Conservation (phyloP, 2,888 invertebrate species). For the Linnaemya tessellans region DNA sequence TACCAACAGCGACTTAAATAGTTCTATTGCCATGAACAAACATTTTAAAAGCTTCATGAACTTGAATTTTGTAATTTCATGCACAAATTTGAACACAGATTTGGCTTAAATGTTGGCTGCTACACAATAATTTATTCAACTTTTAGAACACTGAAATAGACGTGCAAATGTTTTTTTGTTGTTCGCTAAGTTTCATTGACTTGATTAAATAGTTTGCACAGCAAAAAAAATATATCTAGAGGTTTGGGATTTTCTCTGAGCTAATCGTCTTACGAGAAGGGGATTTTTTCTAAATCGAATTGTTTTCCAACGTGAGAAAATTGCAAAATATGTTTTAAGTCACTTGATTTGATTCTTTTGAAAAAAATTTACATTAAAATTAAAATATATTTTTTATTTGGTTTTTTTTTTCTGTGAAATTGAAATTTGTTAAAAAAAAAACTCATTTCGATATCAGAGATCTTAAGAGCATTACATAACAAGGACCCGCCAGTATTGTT, state of each 20-base stretch:
- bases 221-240: not conserved
- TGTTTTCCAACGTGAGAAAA: slow-evolving; percentile 6
- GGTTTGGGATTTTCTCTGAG: not conserved
- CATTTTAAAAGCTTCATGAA: slow-evolving; percentile 48
- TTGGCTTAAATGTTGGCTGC: slow-evolving; percentile 22
- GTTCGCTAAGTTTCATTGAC: not conserved
- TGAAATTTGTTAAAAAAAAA: not conserved
- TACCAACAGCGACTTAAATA: slow-evolving; percentile 27
- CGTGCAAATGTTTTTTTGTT: not conserved
- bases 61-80: slow-evolving; percentile 42
- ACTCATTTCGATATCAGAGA: not conserved
- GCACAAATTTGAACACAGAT: not conserved
- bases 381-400: not conserved
- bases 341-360: slow-evolving; percentile 4
- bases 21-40: slow-evolving; percentile 43
- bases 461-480: not conserved
- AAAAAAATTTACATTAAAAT: not conserved
- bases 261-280: not conserved
- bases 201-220: slow-evolving; percentile 30
- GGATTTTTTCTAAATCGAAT: no score
- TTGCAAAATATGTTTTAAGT: not conserved
- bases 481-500: not conserved
- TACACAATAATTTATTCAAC: slow-evolving; percentile 3
- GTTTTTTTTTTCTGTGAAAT: not conserved
- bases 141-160: slow-evolving; percentile 1